These are phyloP conservation scores for Argyresthia albistria DNA, from an alignment of 2,888 invertebrate species.

Conservation along the genomic window DNA sequence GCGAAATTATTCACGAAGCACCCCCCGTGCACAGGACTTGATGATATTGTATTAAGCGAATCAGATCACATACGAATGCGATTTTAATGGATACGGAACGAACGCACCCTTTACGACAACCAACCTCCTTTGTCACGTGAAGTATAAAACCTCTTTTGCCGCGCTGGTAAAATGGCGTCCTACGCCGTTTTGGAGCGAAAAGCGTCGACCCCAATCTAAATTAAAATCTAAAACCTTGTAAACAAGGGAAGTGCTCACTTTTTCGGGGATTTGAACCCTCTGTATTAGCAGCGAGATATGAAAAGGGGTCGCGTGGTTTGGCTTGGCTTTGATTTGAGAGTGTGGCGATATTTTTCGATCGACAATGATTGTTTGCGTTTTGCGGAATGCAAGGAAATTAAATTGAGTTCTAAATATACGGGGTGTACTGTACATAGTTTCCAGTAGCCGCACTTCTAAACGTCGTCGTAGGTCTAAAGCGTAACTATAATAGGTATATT, in stretches of 20 bases:
- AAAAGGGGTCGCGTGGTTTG: slow-evolving; percentile 47
- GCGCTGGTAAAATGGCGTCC: slow-evolving; percentile 21
- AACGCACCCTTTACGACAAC: slow-evolving; percentile 26
- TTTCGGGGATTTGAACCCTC: slow-evolving; percentile 73
- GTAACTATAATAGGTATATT: no score
- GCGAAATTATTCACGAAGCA: slow-evolving; percentile 69
- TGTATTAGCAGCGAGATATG: slow-evolving; percentile 66
- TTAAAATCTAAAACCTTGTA: slow-evolving; percentile 75
- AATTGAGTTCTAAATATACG: no score
- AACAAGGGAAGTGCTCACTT: slow-evolving; percentile 75
- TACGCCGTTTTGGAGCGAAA: slow-evolving; percentile 35
- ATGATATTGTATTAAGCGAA: slow-evolving; percentile 70
- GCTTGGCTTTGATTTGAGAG: slow-evolving; percentile 13
- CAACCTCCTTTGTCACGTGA: slow-evolving; percentile 22
- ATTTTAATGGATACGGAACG: slow-evolving; percentile 62
- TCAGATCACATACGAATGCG: slow-evolving; percentile 69
- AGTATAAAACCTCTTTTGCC: slow-evolving; percentile 30
- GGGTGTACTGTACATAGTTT: no score
- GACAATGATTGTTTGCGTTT: background rate
- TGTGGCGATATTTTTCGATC: background rate
- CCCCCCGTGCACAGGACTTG: slow-evolving; percentile 52
- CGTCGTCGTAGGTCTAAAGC: no score
- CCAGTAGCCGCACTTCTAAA: no score
- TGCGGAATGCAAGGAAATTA: no score
- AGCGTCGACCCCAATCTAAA: slow-evolving; percentile 67